Evolutionary conservation across 2,888 invertebrate genomes (phyloP), one percentile per base, ranked within the genome.

Genomic region (Chrysodeixis includens): DNA sequence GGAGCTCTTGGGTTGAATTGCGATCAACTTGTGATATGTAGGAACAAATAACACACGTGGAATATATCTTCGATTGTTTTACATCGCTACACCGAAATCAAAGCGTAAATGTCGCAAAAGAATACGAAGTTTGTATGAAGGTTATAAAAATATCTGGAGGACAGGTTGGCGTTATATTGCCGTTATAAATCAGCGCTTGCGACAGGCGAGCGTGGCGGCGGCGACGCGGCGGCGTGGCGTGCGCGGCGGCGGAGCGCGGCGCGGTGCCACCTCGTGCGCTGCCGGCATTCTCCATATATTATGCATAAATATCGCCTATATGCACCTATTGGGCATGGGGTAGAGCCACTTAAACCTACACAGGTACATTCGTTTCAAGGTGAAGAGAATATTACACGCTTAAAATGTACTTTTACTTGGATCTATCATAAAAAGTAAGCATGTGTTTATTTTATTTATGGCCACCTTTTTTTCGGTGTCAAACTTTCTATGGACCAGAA

Each of bases 71-170:
- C 66, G 61, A 69, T 71, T 80, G 69, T 81, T 76, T 77, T 72
- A 74, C 74, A 63, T 71, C 61, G 64, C 65, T 68, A 56, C 56
- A 56, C 63, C 60, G 73, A 84, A 86, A 87, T 86, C 85, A 88
- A 85, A 86, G 79, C 84, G 83, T 82, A 86, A 85, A 88, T 85
- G 86, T 87, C 77, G 83, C 79, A 81, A 86, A 86, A 87, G 83
- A 85, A 84, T 83, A 85, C 81, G 74, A 83, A 85, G 84, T 86
- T 83, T 81, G 82, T 89, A 90, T 88, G 88, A 84, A 87, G 88
- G 92, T 91, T 93, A 93, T 93, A 92, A 93, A 93, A 94, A 92
- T 93, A 92, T 91, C 90, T 91, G 85, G 90, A 90, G 92, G 94
- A 92, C 92, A 92, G 91, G 86, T 90, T 86, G 87, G 90, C 91